These are phyloP conservation scores for Himalopsyche japonica DNA, from an alignment of 2,888 invertebrate species.

Conservation along the genomic window DNA sequence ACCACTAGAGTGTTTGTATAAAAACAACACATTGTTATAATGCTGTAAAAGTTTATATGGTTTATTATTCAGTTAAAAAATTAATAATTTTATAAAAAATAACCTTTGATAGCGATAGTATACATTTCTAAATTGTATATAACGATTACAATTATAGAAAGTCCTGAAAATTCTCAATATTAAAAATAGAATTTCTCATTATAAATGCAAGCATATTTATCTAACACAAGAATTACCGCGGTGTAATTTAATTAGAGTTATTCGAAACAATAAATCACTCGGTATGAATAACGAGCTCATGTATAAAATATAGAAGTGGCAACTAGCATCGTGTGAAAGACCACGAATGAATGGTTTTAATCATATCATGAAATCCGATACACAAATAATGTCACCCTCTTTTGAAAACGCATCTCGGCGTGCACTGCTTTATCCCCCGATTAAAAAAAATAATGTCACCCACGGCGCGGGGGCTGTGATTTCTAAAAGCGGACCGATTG, in stretches of 20 bases:
- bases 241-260: not conserved
- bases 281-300: not conserved
- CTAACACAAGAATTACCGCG: too few relatives aligned
- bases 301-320: not conserved
- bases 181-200: too few relatives aligned
- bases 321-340: not conserved
- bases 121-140: too few relatives aligned
- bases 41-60: too few relatives aligned
- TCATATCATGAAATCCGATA: conserved; percentile 13
- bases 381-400: conserved; percentile 1
- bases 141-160: too few relatives aligned
- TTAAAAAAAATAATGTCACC: not conserved
- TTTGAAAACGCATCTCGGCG: not conserved
- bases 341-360: conserved; percentile 11
- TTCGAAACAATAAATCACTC: not conserved
- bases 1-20: too few relatives aligned
- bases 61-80: too few relatives aligned
- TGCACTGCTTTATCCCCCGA: not conserved
- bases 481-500: not conserved
- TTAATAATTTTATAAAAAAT: too few relatives aligned
- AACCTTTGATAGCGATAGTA: too few relatives aligned
- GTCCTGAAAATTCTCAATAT: too few relatives aligned
- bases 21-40: too few relatives aligned
- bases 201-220: too few relatives aligned
- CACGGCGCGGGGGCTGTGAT: not conserved